Evolutionary conservation across 1,140 invertebrate species (phyloP).

Genomic region (Drosophila melanica): DNA sequence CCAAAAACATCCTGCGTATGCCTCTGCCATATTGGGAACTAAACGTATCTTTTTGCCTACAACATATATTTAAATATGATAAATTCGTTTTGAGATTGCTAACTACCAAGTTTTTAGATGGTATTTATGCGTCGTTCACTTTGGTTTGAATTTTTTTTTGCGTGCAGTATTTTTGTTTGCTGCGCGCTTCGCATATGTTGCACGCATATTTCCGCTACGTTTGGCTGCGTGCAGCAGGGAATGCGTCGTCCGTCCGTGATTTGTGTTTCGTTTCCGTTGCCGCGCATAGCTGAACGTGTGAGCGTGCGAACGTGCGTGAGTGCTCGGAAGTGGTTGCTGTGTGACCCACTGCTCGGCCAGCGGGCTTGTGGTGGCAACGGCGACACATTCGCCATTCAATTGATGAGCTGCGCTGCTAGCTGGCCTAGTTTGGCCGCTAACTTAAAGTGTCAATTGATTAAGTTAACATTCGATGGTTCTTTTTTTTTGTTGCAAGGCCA

Average conservation of each 20-base stretch:
- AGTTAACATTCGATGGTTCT: conserved; percentile 26
- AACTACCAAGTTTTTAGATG: no score
- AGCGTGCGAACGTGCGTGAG: conserved; percentile 19
- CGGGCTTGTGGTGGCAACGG: conserved; percentile 1
- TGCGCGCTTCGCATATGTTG: conserved; percentile 61
- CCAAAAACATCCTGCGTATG: no score
- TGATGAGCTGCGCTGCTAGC: conserved; percentile 35
- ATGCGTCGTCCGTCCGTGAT: conserved; percentile 53
- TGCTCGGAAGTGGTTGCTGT: conserved; percentile 12
- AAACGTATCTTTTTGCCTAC: no score
- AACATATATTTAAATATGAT: no score
- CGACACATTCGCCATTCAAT: conserved; percentile 21
- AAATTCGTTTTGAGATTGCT: no score
- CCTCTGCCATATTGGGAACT: no score
- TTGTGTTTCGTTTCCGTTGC: conserved; percentile 72
- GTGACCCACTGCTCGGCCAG: background rate
- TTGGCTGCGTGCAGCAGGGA: conserved; percentile 60
- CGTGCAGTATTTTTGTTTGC: conserved; percentile 38
- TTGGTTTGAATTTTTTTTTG: conserved; percentile 6
- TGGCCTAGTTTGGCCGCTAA: conserved; percentile 46
- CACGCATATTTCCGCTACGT: conserved; percentile 68
- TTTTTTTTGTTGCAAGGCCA: background rate
- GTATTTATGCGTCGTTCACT: no score
- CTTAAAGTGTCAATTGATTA: conserved; percentile 71
- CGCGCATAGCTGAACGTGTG: conserved; percentile 29